phyloP scores from a whole-genome alignment of 2,888 invertebrate genomes.

The Pemphredon lugubris region DNA sequence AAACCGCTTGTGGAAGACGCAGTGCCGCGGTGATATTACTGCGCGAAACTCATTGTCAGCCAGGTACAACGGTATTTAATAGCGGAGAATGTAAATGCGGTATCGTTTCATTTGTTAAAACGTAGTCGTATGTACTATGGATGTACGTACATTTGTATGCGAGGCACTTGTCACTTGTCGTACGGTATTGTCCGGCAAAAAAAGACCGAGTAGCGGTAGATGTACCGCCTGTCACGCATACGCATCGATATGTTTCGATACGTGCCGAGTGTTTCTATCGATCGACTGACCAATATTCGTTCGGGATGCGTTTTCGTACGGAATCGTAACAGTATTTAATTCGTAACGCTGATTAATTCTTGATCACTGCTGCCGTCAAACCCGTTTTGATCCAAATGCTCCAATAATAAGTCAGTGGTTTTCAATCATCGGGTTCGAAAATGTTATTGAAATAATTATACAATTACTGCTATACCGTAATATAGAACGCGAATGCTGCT shows the following conservation, averaged over 20 bases:
- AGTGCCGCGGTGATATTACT: no score
- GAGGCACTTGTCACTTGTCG: conserved; percentile 23
- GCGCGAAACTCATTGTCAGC: no score
- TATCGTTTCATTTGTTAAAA: conserved; percentile 40
- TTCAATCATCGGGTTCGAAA: no score
- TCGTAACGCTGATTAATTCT: conserved; percentile 24
- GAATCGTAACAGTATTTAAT: conserved; percentile 15
- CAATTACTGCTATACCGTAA: no score
- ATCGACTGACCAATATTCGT: conserved; percentile 46
- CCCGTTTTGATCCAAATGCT: no score
- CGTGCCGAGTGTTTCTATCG: conserved; percentile 52
- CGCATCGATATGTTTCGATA: conserved; percentile 34
- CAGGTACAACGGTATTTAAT: not conserved
- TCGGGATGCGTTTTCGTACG: conserved; percentile 4
- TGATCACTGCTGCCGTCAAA: conserved; percentile 18
- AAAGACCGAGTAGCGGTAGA: conserved; percentile 69
- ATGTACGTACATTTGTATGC: conserved; percentile 59
- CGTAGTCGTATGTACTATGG: not conserved
- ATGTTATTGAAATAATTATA: no score
- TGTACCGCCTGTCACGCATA: conserved; percentile 48
- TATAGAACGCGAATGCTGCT: no score
- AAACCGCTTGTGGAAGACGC: no score
- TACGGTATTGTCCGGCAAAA: conserved; percentile 63
- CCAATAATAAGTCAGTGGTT: no score
- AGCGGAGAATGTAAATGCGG: not conserved